phyloP scores from a whole-genome alignment of 1,140 invertebrate genomes.

The Meteorus sp. region DNA sequence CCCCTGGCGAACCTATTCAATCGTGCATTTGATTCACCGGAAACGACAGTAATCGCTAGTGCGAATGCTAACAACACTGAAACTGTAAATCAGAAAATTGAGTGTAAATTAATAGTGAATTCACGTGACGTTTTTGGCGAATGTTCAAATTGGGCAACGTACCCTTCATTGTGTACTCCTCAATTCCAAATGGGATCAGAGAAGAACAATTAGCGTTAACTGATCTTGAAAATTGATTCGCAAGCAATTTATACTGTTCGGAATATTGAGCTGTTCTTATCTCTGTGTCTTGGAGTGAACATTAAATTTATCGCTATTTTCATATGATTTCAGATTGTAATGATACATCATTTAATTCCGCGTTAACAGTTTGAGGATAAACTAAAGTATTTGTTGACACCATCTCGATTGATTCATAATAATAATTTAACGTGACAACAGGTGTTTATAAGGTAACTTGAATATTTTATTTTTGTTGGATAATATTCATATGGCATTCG shows the following conservation, averaged over 20 bases:
- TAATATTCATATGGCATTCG: no score
- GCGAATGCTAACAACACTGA: no score
- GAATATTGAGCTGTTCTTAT: slow-evolving; percentile 4
- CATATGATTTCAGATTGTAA: slow-evolving; percentile 11
- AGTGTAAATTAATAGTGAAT: no score
- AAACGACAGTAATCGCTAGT: no score
- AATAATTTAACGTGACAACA: no score
- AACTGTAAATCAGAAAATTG: no score
- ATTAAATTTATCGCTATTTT: slow-evolving; percentile 22
- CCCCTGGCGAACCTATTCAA: no score
- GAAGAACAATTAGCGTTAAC: not conserved
- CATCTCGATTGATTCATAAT: no score
- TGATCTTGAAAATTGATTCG: slow-evolving; percentile 4
- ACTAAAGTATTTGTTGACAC: slow-evolving; percentile 8
- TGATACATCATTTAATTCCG: not conserved
- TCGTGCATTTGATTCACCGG: no score
- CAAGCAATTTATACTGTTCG: slow-evolving; percentile 10
- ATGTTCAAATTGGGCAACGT: not conserved
- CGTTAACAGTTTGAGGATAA: not conserved
- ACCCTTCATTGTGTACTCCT: slow-evolving; percentile 1
- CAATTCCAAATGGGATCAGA: slow-evolving; percentile 1
- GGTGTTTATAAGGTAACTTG: no score
- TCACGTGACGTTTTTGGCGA: not conserved
- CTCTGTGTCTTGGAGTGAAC: not conserved
- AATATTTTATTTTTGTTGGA: no score